Evolutionary conservation across 2,888 invertebrate genomes (phyloP).

Genomic region (Orchesella flavescens): DNA sequence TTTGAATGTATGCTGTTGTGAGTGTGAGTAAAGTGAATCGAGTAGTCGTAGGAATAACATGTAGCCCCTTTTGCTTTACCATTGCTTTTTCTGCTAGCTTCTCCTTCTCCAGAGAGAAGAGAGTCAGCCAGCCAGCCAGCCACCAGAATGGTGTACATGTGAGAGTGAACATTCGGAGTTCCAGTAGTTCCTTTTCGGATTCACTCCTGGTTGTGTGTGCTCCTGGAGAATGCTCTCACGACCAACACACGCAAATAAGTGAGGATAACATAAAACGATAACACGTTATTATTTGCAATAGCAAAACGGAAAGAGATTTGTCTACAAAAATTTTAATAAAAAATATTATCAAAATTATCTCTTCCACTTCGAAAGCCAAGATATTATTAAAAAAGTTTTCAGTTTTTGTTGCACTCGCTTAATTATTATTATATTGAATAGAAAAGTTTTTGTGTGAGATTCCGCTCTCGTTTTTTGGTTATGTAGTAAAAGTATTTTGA

Average conservation of each 20-base stretch:
- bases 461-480: too few relatives aligned
- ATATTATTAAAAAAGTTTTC: too few relatives aligned
- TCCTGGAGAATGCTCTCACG: constrained; percentile 36
- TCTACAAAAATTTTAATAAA: too few relatives aligned
- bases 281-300: background rate
- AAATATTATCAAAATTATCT: too few relatives aligned
- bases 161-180: constrained; percentile 55
- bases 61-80: constrained; percentile 6
- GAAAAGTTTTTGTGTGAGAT: too few relatives aligned
- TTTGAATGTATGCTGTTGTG: constrained; percentile 31
- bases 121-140: constrained; percentile 35
- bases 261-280: background rate
- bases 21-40: constrained; percentile 42
- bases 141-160: constrained; percentile 53
- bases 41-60: constrained; percentile 8
- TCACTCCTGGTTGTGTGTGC: constrained; percentile 49
- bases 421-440: too few relatives aligned
- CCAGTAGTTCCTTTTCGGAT: constrained; percentile 60
- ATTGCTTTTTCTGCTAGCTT: background rate
- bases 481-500: too few relatives aligned
- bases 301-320: background rate
- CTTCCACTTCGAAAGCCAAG: too few relatives aligned
- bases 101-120: constrained; percentile 48
- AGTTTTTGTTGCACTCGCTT: too few relatives aligned
- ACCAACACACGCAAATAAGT: background rate